Conservation (phyloP, 2,888 invertebrate genomes). For the Lasioglossum figueresi region DNA sequence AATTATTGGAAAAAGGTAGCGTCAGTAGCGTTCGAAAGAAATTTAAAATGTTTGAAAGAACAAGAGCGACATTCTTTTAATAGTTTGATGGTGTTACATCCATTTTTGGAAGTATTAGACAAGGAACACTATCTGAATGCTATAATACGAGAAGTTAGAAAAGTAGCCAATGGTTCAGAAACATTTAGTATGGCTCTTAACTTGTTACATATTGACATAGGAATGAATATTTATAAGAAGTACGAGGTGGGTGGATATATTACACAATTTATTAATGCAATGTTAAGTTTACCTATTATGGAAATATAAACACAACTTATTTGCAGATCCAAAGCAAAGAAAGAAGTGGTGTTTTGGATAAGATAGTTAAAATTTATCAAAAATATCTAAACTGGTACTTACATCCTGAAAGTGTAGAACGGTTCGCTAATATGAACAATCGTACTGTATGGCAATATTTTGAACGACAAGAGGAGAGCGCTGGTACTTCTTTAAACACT, state of each 20-base stretch:
- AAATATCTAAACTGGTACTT: slow-evolving; percentile 89
- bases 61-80: slow-evolving; percentile 64
- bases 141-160: slow-evolving; percentile 89
- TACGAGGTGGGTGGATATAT: slow-evolving; percentile 68
- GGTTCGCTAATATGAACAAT: slow-evolving; percentile 83
- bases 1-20: slow-evolving; percentile 88
- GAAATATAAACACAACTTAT: not conserved
- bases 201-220: slow-evolving; percentile 88
- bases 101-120: slow-evolving; percentile 89
- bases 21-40: slow-evolving; percentile 88
- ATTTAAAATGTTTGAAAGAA: slow-evolving; percentile 88
- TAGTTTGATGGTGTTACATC: slow-evolving; percentile 87
- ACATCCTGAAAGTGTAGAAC: slow-evolving; percentile 77
- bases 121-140: slow-evolving; percentile 86
- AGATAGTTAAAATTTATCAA: slow-evolving; percentile 87
- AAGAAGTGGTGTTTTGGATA: slow-evolving; percentile 88
- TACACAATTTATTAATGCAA: not conserved
- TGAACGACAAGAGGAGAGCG: slow-evolving; percentile 83
- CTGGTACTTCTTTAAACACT: slow-evolving; percentile 83
- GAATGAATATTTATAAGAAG: slow-evolving; percentile 82
- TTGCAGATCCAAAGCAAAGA: slow-evolving; percentile 87
- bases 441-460: slow-evolving; percentile 91
- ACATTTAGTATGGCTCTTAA: slow-evolving; percentile 90
- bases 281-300: not conserved
- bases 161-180: slow-evolving; percentile 91